Base-by-base conservation (phyloP, 2,888 invertebrate species). In the Tipula unca region DNA sequence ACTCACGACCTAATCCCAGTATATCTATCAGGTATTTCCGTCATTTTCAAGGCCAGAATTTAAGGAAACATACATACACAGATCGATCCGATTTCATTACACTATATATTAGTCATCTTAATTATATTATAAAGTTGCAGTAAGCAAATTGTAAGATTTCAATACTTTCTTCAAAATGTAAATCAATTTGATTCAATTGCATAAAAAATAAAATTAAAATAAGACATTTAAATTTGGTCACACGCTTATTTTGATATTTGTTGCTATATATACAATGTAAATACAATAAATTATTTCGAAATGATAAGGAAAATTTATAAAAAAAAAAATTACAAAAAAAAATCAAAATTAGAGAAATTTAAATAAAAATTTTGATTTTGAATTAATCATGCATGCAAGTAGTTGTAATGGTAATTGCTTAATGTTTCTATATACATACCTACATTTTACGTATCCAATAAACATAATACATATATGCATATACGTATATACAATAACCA, bases 111-210 rank as follows among this genome's bases (percentile, higher is more conserved):
- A 48, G 48, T 48, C 48, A 48, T 48, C 48, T 39, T 39, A 39
- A 48, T 48, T n/a, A 48, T n/a, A n/a, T 48, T n/a, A 17, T 1
- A 48, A 17, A 3, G n/a, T 14, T 17, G 3, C 48, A 48, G 48
- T 48, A 3, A 48, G n/a, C 14, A 25, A 69, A 69, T 25, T 69
- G 25, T 69, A 69, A 69, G 25, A 69, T 25, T 69, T 69, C 69
- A 69, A 69, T 20, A 69, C 69, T 69, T 69, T 69, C 69, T 69
- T 69, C 69, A 69, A 69, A 69, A 69, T 69, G 69, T 69, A 69
- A 69, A 69, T 69, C 69, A 10, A 69, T 69, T 69, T 69, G 69
- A 69, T 69, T 69, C 69, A 69, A 69, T 69, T 69, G 69, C 69
- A 69, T 25, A 69, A 69, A 69, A 69, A 69, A 25, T 25, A 8